phyloP scores from a whole-genome alignment of 2,797 vertebrate species.

The Clarias pachynema region DNA sequence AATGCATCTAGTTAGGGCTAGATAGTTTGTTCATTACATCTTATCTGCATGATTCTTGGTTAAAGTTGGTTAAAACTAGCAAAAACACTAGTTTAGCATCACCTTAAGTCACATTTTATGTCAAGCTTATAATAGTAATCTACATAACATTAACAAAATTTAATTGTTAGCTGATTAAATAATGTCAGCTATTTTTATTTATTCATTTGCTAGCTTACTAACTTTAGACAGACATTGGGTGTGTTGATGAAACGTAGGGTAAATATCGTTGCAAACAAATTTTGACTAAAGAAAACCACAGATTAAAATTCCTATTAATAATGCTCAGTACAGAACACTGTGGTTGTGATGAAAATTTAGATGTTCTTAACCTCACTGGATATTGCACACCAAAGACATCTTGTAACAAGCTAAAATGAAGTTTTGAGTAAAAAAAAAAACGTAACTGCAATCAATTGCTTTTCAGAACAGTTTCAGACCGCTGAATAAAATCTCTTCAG shows the following conservation, averaged over 20 bases:
- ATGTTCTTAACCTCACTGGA: background rate
- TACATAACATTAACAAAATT: background rate
- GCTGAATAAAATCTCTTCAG: slow-evolving; percentile 19
- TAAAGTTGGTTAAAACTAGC: background rate
- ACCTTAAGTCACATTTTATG: background rate
- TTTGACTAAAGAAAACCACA: too few relatives aligned
- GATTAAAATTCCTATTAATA: background rate
- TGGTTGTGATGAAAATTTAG: background rate
- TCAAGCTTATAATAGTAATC: background rate
- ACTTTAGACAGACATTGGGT: background rate
- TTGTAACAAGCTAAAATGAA: background rate
- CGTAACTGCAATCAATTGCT: background rate
- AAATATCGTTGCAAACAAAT: background rate
- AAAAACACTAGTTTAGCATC: background rate
- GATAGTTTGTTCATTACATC: background rate
- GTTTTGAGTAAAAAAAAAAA: background rate
- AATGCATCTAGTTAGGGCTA: background rate
- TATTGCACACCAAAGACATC: background rate
- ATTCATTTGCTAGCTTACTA: background rate
- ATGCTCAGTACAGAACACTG: background rate
- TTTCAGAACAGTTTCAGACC: background rate
- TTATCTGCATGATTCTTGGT: background rate
- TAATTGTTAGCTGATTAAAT: background rate
- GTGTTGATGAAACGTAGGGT: too few relatives aligned
- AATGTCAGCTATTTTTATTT: too few relatives aligned